Conservation (phyloP, 2,888 invertebrate genomes). For the Melinaea marsaeus region DNA sequence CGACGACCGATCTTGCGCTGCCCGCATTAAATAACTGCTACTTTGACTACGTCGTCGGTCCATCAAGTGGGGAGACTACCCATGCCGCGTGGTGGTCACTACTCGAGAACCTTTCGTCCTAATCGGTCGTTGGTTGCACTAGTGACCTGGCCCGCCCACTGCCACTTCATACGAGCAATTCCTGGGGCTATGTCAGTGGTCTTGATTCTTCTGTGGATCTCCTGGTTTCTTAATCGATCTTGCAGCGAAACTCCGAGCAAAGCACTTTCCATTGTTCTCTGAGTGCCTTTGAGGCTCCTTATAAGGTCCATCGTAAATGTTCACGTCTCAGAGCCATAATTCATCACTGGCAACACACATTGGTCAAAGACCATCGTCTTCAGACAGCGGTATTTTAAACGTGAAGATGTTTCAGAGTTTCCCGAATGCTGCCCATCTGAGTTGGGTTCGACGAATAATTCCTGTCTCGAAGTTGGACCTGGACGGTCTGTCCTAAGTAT, state of each 20-base stretch:
- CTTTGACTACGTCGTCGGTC: no score
- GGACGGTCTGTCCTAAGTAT: background rate
- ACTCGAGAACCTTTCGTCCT: no score
- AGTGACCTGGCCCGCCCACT: no score
- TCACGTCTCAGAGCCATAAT: background rate
- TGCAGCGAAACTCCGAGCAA: constrained; percentile 2
- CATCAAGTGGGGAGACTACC: no score
- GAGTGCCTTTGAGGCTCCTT: background rate
- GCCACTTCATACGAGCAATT: no score
- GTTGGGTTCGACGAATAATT: background rate
- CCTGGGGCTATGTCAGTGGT: background rate
- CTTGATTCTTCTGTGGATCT: background rate
- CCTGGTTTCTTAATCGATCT: background rate
- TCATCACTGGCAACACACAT: constrained; percentile 7
- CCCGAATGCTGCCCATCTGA: background rate
- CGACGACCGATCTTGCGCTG: no score
- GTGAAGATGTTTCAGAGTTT: no score
- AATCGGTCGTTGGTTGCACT: no score
- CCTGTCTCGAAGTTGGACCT: background rate
- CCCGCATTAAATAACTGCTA: no score
- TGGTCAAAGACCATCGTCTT: background rate
- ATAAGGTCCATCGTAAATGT: background rate
- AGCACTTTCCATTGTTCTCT: constrained; percentile 6
- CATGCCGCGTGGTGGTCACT: no score
- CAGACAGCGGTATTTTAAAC: background rate